Conservation (phyloP, 2,797 vertebrate species). For the Chelon labrosus region DNA sequence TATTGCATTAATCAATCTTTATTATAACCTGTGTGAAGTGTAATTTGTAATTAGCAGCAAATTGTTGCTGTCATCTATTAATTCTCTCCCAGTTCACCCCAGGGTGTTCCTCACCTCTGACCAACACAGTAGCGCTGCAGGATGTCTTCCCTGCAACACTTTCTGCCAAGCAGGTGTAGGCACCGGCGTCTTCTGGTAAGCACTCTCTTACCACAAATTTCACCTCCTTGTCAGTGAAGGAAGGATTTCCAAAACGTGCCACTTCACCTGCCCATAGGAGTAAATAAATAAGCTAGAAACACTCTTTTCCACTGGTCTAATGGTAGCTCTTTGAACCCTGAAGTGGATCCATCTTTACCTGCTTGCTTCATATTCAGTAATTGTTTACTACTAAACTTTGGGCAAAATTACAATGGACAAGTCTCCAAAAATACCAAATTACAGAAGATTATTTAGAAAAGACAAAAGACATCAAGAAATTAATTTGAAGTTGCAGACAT, state of each 20-base stretch:
- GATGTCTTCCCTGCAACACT: slow-evolving; percentile 80
- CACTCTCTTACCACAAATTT: slow-evolving; percentile 80
- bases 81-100: background rate
- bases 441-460: background rate
- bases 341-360: background rate
- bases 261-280: slow-evolving; percentile 73
- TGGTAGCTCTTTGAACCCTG: background rate
- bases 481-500: background rate
- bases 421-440: background rate
- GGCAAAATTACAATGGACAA: background rate
- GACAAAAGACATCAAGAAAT: background rate
- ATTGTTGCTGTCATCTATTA: background rate
- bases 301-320: background rate
- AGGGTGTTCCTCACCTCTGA: slow-evolving; percentile 74
- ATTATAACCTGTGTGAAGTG: background rate
- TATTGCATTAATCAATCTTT: background rate
- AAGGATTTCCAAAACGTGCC: slow-evolving; percentile 72
- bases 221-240: slow-evolving; percentile 62
- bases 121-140: slow-evolving; percentile 79
- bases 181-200: slow-evolving; percentile 83
- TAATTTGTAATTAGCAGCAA: background rate
- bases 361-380: background rate
- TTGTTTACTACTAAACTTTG: background rate
- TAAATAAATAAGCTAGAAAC: slow-evolving; percentile 35
- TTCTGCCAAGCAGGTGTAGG: slow-evolving; percentile 83